These are phyloP conservation scores for Gastracanthus pulcherrimus DNA, from an alignment of 2,888 invertebrate genomes.

Conservation along the genomic window DNA sequence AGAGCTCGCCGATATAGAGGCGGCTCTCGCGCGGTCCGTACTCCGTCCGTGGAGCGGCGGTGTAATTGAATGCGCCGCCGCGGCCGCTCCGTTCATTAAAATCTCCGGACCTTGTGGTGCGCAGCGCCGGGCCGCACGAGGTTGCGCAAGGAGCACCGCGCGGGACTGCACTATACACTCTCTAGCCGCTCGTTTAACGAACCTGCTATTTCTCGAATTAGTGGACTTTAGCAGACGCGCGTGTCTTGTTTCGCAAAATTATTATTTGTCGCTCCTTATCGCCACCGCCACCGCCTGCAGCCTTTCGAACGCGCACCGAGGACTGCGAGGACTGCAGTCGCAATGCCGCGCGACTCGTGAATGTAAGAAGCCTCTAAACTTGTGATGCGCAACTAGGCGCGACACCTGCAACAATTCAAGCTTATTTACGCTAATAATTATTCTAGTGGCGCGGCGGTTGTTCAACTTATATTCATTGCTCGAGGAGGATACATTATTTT, in stretches of 20 bases:
- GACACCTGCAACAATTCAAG: constrained; percentile 23
- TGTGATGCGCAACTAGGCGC: not conserved
- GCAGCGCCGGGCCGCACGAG: not conserved
- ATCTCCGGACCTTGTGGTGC: constrained; percentile 30
- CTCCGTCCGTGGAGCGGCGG: not conserved
- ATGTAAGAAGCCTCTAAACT: too few relatives aligned
- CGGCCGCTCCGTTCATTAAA: constrained; percentile 50
- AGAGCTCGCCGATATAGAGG: not conserved
- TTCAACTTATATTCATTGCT: constrained; percentile 19
- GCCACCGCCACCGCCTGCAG: too few relatives aligned
- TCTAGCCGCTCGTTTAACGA: constrained; percentile 15
- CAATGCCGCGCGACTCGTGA: too few relatives aligned
- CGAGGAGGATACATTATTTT: not conserved
- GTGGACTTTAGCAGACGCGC: constrained; percentile 18
- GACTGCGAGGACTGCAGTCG: too few relatives aligned
- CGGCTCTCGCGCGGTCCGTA: too few relatives aligned
- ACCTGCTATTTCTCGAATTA: constrained; percentile 24
- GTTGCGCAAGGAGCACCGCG: not conserved
- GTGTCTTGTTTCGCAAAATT: constrained; percentile 24
- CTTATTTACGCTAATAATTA: constrained; percentile 30
- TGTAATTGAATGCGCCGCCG: constrained; percentile 46
- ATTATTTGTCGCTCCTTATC: constrained; percentile 43
- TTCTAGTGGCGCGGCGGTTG: constrained; percentile 2
- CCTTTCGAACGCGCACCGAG: not conserved
- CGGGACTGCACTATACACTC: not conserved